These are phyloP conservation scores for Dendropsophus ebraccatus DNA, from an alignment of 2,113 vertebrate species.

Conservation along the genomic window DNA sequence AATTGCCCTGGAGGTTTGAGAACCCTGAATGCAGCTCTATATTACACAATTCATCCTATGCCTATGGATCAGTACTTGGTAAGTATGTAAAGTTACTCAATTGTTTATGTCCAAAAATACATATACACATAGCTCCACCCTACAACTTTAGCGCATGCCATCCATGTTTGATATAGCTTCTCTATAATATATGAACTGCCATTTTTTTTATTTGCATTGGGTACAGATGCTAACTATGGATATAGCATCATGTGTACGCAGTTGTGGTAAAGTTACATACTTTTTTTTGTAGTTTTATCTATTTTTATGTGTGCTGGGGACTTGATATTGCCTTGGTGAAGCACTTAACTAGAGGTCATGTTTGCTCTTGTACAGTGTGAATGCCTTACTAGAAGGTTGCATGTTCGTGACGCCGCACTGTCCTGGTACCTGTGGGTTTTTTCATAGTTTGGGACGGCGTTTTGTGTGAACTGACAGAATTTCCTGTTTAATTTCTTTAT, in stretches of 20 bases:
- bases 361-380: constrained; percentile 14
- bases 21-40: not conserved
- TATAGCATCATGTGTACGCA: not conserved
- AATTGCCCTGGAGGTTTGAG: no score
- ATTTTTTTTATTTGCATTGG: not conserved
- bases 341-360: constrained; percentile 21
- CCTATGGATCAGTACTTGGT: not conserved
- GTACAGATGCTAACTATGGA: not conserved
- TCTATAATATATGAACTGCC: not conserved
- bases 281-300: not conserved
- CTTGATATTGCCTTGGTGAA: constrained; percentile 37
- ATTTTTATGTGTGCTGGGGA: not conserved
- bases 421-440: constrained; percentile 8
- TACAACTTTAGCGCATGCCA: no score
- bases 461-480: not conserved
- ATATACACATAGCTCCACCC: no score
- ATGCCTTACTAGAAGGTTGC: constrained; percentile 30
- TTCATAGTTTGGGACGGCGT: not conserved
- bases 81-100: not conserved
- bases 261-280: not conserved
- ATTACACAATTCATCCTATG: not conserved
- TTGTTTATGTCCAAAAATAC: no score
- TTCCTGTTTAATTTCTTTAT: no score
- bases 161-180: no score
- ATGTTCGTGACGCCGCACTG: constrained; percentile 15